Evolutionary conservation across 1,140 invertebrate genomes (phyloP).

Genomic region (Drosophila bocqueti): DNA sequence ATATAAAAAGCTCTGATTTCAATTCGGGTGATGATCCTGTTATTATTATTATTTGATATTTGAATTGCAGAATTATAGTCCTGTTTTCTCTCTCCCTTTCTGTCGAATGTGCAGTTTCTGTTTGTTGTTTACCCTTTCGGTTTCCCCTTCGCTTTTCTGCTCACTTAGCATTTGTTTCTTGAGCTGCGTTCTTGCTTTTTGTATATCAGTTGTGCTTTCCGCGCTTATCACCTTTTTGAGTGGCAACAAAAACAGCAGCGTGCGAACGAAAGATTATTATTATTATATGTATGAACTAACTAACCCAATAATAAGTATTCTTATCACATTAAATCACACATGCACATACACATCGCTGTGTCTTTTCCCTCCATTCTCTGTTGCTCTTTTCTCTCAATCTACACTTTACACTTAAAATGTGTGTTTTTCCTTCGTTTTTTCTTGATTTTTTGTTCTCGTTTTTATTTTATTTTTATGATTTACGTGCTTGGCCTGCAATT

Average conservation of each 20-base stretch:
- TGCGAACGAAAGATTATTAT: slow-evolving; percentile 65
- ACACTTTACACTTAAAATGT: slow-evolving; percentile 37
- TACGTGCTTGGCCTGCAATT: slow-evolving; percentile 39
- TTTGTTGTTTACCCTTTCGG: slow-evolving; percentile 3
- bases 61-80: slow-evolving; percentile 4
- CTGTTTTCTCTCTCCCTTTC: background rate
- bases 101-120: slow-evolving; percentile 6
- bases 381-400: slow-evolving; percentile 31
- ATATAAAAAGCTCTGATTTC: slow-evolving; percentile 14
- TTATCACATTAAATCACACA: slow-evolving; percentile 78
- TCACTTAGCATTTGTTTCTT: slow-evolving; percentile 27
- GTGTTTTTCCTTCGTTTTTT: slow-evolving; percentile 36
- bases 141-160: slow-evolving; percentile 16
- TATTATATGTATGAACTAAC: slow-evolving; percentile 79
- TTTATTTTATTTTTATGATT: slow-evolving; percentile 42
- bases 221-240: slow-evolving; percentile 57
- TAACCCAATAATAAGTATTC: slow-evolving; percentile 83
- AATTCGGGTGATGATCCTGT: background rate
- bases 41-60: slow-evolving; percentile 13
- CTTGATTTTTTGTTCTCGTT: slow-evolving; percentile 11
- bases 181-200: slow-evolving; percentile 1
- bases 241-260: slow-evolving; percentile 41
- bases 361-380: slow-evolving; percentile 20
- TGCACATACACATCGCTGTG: slow-evolving; percentile 14
- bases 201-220: slow-evolving; percentile 29